phyloP scores from a whole-genome alignment of 2,797 vertebrate genomes.

The Malacoctenus gilli region DNA sequence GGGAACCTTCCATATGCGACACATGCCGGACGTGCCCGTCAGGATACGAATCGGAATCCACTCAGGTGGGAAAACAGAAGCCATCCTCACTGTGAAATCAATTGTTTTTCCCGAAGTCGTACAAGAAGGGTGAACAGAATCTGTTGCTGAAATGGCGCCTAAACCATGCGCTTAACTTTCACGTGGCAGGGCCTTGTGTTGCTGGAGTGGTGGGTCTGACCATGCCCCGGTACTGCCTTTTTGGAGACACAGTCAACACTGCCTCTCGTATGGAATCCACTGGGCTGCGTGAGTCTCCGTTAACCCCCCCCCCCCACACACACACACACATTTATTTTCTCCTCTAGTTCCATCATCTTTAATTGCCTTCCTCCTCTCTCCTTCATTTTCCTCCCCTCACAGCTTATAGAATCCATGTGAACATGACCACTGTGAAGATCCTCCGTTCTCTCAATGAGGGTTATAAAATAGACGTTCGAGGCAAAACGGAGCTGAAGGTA shows the following conservation, averaged over 20 bases:
- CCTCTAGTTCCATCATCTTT: too few relatives aligned
- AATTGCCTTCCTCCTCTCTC: too few relatives aligned
- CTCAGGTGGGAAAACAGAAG: slow-evolving; percentile 78
- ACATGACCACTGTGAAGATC: slow-evolving; percentile 83
- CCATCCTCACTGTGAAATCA: too few relatives aligned
- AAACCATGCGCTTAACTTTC: too few relatives aligned
- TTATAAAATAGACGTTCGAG: slow-evolving; percentile 83
- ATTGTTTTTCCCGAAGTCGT: too few relatives aligned
- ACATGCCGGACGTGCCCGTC: slow-evolving; percentile 88
- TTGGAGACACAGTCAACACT: slow-evolving; percentile 89
- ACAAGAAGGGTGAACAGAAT: too few relatives aligned
- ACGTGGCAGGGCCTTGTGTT: slow-evolving; percentile 82
- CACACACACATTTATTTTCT: too few relatives aligned
- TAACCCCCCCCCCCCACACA: too few relatives aligned
- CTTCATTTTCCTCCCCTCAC: slow-evolving; percentile 9
- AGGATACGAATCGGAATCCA: slow-evolving; percentile 88
- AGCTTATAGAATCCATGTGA: slow-evolving; percentile 89
- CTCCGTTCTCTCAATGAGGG: slow-evolving; percentile 83
- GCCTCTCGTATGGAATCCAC: slow-evolving; percentile 90
- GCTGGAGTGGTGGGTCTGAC: slow-evolving; percentile 87
- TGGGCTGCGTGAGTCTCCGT: slow-evolving; percentile 81
- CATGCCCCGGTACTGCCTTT: slow-evolving; percentile 90
- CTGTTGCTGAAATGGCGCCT: too few relatives aligned
- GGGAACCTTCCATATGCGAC: slow-evolving; percentile 86
- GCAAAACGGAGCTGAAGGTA: slow-evolving; percentile 86